Conservation (phyloP, 2,888 invertebrate species). For the Apotomis capreana region DNA sequence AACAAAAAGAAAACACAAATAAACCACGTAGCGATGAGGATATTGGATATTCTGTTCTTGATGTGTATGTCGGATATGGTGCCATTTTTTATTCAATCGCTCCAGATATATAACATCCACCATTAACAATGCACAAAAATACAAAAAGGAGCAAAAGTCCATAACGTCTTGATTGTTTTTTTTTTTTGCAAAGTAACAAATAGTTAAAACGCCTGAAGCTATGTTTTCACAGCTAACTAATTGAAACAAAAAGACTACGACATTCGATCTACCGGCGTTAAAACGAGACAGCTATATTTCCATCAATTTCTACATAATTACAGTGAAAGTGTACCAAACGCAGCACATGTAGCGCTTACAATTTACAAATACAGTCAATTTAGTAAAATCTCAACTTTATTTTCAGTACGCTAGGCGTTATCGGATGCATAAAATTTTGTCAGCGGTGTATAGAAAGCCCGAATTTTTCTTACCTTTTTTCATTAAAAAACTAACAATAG, state of each 20-base stretch:
- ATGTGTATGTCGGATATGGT: too few species aligned
- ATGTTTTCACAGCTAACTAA: neutral
- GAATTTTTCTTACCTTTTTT: slow-evolving; percentile 52
- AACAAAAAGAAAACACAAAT: too few species aligned
- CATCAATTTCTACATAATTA: slow-evolving; percentile 40
- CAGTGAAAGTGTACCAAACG: slow-evolving; percentile 60
- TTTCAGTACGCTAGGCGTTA: neutral
- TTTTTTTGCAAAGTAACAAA: neutral
- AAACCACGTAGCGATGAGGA: too few species aligned
- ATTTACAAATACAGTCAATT: neutral
- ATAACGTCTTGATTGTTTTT: too few species aligned
- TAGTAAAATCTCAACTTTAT: slow-evolving; percentile 4
- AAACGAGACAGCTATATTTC: slow-evolving; percentile 38
- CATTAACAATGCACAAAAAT: too few species aligned
- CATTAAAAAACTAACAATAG: slow-evolving; percentile 49
- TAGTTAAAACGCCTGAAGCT: neutral
- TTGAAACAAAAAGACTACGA: neutral
- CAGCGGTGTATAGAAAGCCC: slow-evolving; percentile 49
- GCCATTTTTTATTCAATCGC: too few species aligned
- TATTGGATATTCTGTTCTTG: too few species aligned
- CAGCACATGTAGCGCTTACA: slow-evolving; percentile 32
- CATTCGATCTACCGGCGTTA: slow-evolving; percentile 3
- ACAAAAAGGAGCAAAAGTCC: too few species aligned
- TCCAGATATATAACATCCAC: too few species aligned
- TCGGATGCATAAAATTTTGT: slow-evolving; percentile 13